Conservation (phyloP, 37 sponge, comb jelly and placozoan genomes). For the Amphimedon queenslandica region DNA sequence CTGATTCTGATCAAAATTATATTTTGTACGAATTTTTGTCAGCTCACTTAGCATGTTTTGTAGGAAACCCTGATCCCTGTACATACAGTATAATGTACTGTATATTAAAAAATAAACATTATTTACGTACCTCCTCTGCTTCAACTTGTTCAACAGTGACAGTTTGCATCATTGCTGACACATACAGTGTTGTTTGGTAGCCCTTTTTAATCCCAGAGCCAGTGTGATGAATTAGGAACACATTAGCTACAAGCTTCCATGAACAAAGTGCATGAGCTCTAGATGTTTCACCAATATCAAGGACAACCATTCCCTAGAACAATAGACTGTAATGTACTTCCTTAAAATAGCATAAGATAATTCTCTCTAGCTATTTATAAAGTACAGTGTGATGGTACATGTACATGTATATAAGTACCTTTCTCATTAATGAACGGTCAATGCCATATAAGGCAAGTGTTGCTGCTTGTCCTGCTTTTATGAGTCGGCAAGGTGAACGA, state of each 20-base stretch:
- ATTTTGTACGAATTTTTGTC: too few relatives aligned
- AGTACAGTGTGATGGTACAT: neutral
- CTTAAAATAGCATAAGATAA: too few relatives aligned
- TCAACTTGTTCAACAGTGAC: conserved; percentile 51
- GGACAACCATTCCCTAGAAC: conserved; percentile 74
- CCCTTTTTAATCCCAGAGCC: conserved; percentile 50
- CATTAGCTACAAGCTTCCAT: conserved; percentile 72
- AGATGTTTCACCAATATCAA: conserved; percentile 20
- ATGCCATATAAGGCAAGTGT: conserved; percentile 73
- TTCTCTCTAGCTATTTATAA: too few relatives aligned
- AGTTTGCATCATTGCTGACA: conserved; percentile 75
- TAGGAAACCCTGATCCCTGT: too few relatives aligned
- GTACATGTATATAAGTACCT: conserved; percentile 27
- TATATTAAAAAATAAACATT: too few relatives aligned
- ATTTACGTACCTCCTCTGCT: too few relatives aligned
- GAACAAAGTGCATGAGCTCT: conserved; percentile 47
- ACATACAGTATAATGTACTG: too few relatives aligned
- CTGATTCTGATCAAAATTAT: too few relatives aligned
- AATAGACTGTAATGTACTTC: conserved; percentile 1
- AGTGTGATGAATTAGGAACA: conserved; percentile 60
- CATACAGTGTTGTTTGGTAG: conserved; percentile 73
- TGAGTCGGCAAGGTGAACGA: conserved; percentile 77
- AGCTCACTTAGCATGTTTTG: too few relatives aligned
- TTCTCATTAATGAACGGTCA: conserved; percentile 54
- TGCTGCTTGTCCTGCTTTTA: conserved; percentile 89